These are phyloP conservation scores for Pseudoips prasinana DNA, from an alignment of 2,888 invertebrate genomes.

Conservation along the genomic window DNA sequence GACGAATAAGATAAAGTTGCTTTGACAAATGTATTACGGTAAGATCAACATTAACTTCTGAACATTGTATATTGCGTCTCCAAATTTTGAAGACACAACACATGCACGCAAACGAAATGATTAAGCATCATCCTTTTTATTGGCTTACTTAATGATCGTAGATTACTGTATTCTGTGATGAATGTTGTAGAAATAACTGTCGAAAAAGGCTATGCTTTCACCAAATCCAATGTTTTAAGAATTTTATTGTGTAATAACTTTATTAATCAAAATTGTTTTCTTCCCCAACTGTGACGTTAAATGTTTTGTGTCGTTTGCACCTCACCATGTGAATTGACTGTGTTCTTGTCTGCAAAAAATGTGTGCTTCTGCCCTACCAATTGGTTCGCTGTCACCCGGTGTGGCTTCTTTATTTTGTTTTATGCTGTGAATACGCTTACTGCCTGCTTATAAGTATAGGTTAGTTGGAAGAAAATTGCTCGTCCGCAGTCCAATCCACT, in stretches of 20 bases:
- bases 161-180: too few species aligned
- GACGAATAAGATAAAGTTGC: too few species aligned
- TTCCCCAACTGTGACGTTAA: slow-evolving; percentile 64
- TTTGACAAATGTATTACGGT: too few species aligned
- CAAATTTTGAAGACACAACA: too few species aligned
- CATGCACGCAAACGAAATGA: too few species aligned
- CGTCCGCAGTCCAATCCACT: slow-evolving; percentile 84
- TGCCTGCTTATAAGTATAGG: slow-evolving; percentile 54
- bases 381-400: slow-evolving; percentile 47
- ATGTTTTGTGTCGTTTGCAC: slow-evolving; percentile 64
- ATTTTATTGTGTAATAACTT: background rate
- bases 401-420: slow-evolving; percentile 44
- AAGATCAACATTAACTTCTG: too few species aligned
- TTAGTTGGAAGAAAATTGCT: slow-evolving; percentile 85
- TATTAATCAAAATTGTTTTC: slow-evolving; percentile 26
- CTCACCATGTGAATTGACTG: slow-evolving; percentile 57
- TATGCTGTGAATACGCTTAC: slow-evolving; percentile 28
- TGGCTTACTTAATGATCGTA: too few species aligned
- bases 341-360: slow-evolving; percentile 56
- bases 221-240: too few species aligned
- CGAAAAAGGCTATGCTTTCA: too few species aligned
- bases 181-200: too few species aligned
- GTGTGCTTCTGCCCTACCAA: slow-evolving; percentile 28
- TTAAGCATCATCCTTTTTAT: too few species aligned
- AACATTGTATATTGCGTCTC: too few species aligned